A percentile compares a stretch with the other conserved stretches of the same genome.
phyloP scores from a whole-genome alignment of 2,797 vertebrate species.

The Poecile montanus region DNA sequence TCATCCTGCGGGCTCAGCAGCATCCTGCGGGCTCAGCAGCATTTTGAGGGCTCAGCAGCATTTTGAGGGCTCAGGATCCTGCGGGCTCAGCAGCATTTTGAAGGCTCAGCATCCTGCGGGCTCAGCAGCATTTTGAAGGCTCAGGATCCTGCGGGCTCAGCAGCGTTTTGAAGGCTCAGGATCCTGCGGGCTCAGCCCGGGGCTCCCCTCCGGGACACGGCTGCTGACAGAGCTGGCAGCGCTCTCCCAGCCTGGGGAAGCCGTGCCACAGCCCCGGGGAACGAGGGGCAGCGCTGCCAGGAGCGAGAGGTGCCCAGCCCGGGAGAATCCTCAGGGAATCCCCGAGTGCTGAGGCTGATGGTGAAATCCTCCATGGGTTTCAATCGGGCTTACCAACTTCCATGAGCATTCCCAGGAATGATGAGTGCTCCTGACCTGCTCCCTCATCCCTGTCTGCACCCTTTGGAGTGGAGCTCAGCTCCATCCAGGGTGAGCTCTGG shows the following conservation, averaged over 20 bases:
- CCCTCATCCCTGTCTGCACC: background rate
- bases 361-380: background rate
- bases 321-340: background rate
- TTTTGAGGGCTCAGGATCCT: too few species aligned
- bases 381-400: background rate
- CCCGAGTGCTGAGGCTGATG: background rate
- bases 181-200: background rate
- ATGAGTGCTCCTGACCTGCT: background rate
- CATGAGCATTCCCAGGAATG: background rate
- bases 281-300: rapidly evolving
- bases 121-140: too few species aligned
- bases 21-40: too few species aligned
- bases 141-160: too few species aligned
- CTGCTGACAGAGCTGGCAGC: background rate
- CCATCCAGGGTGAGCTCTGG: background rate
- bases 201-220: background rate
- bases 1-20: too few species aligned
- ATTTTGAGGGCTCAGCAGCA: too few species aligned
- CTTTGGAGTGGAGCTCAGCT: background rate
- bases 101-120: too few species aligned
- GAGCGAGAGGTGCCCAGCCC: background rate
- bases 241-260: background rate
- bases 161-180: too few species aligned
- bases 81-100: too few species aligned
- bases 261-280: background rate